Evolutionary conservation across 2,797 vertebrate species (phyloP), one percentile per base, ranked within the genome.

Genomic region (Notoglanidium macrostoma): DNA sequence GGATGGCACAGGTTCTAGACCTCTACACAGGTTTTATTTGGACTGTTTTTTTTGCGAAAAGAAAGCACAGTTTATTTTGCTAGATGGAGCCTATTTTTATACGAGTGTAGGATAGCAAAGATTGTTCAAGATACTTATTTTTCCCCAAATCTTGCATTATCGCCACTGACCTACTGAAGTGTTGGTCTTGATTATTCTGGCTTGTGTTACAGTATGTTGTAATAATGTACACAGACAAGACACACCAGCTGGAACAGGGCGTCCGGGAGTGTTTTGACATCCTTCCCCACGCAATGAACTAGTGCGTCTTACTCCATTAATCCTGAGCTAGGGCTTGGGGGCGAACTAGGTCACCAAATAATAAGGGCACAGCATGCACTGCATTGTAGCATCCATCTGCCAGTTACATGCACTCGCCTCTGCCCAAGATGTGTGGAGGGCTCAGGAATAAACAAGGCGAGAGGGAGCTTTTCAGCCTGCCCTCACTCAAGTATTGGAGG

Each of bases 291-390:
- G 65, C 79, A 86, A 86, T 87, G 87, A 87, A 86, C 86, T 83
- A 81, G 73, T 78, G 89, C 46, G 81, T 87, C 67, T 90, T 83
- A 73, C 83, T 67, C 49, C 67, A 85, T 87, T 94, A 93, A 94
- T 95, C 94, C 87, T 85, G 82, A 85, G 84, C 83, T 86, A 5
- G 46, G 90, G 86, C 63, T 88, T 68, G 74, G 83, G 80, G 65
- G 84, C 55, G 91, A 95, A 95, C 90, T 94, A 90, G 94, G 94
- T 94, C 94, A 95, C 19, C 68, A 84, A 89, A 89, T 93, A 94
- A 87, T 88, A 85, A 94, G 94, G 92, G 86, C 93, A 87, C 91
- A 91, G 91, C 85, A 91, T 90, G 92, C 92, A 91, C 92, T 88
- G 88, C 82, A 86, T 90, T 84, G 74, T 87, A 91, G 90, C 90